Evolutionary conservation across 2,797 vertebrate species (phyloP).

Genomic region (Rallus crepitans): DNA sequence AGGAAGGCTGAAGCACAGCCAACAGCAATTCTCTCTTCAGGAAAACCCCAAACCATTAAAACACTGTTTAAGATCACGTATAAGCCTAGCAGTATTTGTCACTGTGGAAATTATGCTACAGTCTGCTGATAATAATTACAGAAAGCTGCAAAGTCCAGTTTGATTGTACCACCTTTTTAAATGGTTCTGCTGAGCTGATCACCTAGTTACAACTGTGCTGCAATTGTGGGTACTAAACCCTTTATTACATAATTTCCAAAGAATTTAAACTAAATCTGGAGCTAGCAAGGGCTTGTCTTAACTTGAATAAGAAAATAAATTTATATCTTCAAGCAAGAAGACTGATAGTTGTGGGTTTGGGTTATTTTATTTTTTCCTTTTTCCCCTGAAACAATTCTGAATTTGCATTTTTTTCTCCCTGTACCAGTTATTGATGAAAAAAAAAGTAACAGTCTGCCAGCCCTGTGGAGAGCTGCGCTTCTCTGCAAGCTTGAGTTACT

Average conservation of each 20-base stretch:
- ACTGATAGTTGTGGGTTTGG: background rate
- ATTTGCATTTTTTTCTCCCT: background rate
- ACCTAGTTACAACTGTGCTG: background rate
- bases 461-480: background rate
- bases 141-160: background rate
- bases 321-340: background rate
- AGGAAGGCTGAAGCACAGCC: background rate
- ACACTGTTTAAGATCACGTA: background rate
- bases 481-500: background rate
- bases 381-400: background rate
- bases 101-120: background rate
- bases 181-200: background rate
- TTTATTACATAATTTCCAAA: slow-evolving; percentile 17
- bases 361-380: background rate
- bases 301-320: background rate
- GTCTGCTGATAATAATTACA: background rate
- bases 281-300: background rate
- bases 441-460: background rate
- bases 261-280: background rate
- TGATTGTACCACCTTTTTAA: background rate
- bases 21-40: background rate
- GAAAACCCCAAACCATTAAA: background rate
- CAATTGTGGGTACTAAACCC: background rate
- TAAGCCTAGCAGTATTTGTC: background rate
- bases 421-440: background rate